Base-by-base conservation (phyloP, 64 coral and sea anemone species). In the Platygyra sinensis region DNA sequence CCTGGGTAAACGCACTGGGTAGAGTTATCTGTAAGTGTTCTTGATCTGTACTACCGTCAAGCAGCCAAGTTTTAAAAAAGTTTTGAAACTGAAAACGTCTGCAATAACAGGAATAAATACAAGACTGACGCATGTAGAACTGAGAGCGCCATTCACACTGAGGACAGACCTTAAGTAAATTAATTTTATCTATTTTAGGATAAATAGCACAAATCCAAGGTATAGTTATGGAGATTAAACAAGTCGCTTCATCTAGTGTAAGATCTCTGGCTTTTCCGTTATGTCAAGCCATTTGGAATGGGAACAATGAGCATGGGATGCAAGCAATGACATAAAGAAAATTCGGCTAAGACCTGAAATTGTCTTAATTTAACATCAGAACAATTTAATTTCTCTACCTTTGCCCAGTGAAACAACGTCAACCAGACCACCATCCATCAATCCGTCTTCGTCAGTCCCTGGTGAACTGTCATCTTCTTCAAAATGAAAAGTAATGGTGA, bases 1-100 rank as follows among this genome's bases (percentile, higher is more conserved):
- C 87, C 24, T 75, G 65, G 24, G 55, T 42, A 80, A 89, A 82
- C 3, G 69, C 86, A 80, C 79, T 84, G n/a, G 96, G 96, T 55
- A 99, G 25, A 62, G 87, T 75, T 18, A 99, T 59, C 10, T 88
- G 93, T 17, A 99, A 52, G 49, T 93, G 91, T 51, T 95, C 96
- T 25, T 93, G 91, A 64, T 99, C 96, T n/a, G 96, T 99, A 25
- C 90, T 78, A 75, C 94, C 87, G 65, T 99, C 96, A 61, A 95
- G 72, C 42, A 99, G 82, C 96, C 96, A 99, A 24, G 78, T 88
- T 77, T 95, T 99, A 86, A 99, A 95, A 85, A 93, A 99, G 29
- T 91, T 95, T 86, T 90, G 83, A 88, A 76, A 64, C 96, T 90
- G 16, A 93, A 62, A 30, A 77, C 28, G 91, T 99, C 96, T 99